Base-by-base conservation (phyloP, 1,140 invertebrate genomes). In the Stegodyphus mimosarum region DNA sequence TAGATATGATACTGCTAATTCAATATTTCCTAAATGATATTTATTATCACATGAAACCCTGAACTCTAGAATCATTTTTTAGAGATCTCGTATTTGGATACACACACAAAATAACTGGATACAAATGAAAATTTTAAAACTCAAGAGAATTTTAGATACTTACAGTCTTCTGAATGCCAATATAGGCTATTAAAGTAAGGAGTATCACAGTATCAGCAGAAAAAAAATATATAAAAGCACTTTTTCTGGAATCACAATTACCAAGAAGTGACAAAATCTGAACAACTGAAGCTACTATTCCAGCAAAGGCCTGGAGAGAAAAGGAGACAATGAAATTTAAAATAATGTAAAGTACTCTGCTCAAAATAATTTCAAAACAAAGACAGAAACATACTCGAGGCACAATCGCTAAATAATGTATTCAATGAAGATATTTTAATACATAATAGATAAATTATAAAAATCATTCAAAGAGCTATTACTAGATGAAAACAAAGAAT, bases 141-240 rank as follows among this genome's bases (percentile, higher is more conserved):
- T 33, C 33, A 33, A 33, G 3, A 33, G 33, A 69, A 11, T 10
- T 15, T 69, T 75, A 6, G 76, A 75, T 73, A 91, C 92, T 92
- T 89, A 94, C 94, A 71, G 94, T 92, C 88, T 91, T 93, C 87
- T 94, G 93, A 87, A 97, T 89, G 13, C 93, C 89, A 3, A 94
- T 88, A 88, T 95, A 97, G 0, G 93, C 93, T 6, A 95, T 87
- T 7, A 97, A 89, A 0, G 95, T 94, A 9, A 94, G 79, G 11
- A 95, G 88, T 3, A 97, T 92, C 87, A 95, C 93, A 6, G 93
- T 86, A 55, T 89, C 88, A 15, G 96, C 96, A 87, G 96, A 94
- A 9, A 95, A 92, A 90, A 98, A 98, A 90, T 96, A 98, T 66
- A 96, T 92, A 76, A 98, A 93, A 5, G 95, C 96, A 87, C 95